Percentiles rank a stretch among this genome's conserved stretches.
Conservation (phyloP, 2,113 vertebrate genomes). For the Marmota flaviventris region DNA sequence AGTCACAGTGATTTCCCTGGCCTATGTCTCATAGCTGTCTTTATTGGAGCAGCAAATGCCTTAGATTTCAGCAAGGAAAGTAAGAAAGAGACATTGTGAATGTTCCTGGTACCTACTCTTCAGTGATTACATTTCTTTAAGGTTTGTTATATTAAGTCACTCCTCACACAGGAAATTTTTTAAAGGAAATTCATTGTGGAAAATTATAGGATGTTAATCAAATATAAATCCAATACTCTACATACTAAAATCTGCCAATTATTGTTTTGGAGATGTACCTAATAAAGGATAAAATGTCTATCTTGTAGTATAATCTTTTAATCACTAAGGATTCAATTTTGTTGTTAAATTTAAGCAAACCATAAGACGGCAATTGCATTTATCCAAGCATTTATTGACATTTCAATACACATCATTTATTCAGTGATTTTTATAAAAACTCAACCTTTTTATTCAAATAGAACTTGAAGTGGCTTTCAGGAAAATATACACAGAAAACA, state of each 20-base stretch:
- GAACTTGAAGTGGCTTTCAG: neutral
- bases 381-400: neutral
- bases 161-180: slow-evolving; percentile 52
- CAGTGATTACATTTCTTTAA: slow-evolving; percentile 69
- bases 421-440: neutral
- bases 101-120: slow-evolving; percentile 67
- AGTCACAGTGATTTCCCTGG: neutral
- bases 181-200: slow-evolving; percentile 55
- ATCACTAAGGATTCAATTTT: neutral
- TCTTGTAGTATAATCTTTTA: slow-evolving; percentile 57
- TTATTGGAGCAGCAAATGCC: neutral
- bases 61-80: neutral
- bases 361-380: neutral
- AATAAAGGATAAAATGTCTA: slow-evolving; percentile 56
- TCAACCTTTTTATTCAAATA: neutral
- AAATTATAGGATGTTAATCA: slow-evolving; percentile 77
- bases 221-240: slow-evolving; percentile 72
- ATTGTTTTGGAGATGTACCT: slow-evolving; percentile 22
- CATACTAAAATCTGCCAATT: slow-evolving; percentile 70
- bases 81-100: neutral
- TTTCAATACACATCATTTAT: neutral
- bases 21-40: neutral
- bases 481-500: neutral
- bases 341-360: neutral
- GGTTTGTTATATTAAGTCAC: slow-evolving; percentile 68